Base-by-base conservation (phyloP, 2,888 invertebrate genomes). In the Oasisia sp. region DNA sequence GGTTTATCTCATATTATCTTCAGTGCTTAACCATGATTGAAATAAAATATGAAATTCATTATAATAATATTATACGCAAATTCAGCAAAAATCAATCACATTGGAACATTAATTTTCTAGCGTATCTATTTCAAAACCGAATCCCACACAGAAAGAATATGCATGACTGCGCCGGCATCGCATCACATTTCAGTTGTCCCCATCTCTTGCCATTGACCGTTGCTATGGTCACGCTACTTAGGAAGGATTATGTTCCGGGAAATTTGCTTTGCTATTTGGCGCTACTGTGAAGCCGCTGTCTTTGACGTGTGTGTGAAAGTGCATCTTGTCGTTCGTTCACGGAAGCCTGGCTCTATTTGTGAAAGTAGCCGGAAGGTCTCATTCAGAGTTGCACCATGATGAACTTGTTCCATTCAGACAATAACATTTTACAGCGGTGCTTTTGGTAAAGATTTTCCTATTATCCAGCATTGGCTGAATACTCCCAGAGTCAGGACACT, bases 181-280 rank as follows among this genome's bases (percentile, higher is more conserved):
- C 56, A 56, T 14, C 27, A 27, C 27, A 74, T 74, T 74, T 27
- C 27, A 27, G n/a, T 27, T 74, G 74, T 19, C 74, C 14, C 74
- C 74, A 74, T n/a, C 74, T 19, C 74, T 74, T 74, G 74, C 74
- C 74, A 74, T 74, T 74, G 74, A 74, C 74, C 74, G 74, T 74
- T 74, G 74, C 74, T 74, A 74, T 74, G 74, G 74, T 7, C 74
- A 74, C 74, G 27, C 74, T 74, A 74, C 74, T 74, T 74, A n/a
- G 27, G 74, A 74, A n/a, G 27, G 74, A 74, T 74, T 74, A 74
- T 74, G 19, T 74, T 74, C 74, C 27, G 74, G 74, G 74, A 74
- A 74, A 74, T 74, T 74, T 74, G n/a, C 74, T 74, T 74, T 74
- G 27, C 74, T 74, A 27, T 74, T 74, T 27, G 74, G 74, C n/a